Evolutionary conservation across 2,113 vertebrate genomes (phyloP).

Genomic region (Donacobius atricapilla): DNA sequence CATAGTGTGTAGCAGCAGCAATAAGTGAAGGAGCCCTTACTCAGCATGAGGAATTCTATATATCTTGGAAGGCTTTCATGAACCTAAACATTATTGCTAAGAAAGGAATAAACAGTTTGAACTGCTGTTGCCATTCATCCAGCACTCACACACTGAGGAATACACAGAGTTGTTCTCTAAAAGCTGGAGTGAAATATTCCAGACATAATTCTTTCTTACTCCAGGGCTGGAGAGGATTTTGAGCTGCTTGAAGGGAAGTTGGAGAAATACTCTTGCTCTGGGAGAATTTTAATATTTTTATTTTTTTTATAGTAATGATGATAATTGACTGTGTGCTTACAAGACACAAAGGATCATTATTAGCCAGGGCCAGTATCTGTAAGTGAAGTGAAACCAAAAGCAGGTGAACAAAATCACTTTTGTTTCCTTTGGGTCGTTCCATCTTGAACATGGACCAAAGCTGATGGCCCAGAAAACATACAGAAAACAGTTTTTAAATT

Average conservation of each 20-base stretch:
- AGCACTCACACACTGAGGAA: slow-evolving; percentile 9
- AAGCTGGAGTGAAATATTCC: slow-evolving; percentile 49
- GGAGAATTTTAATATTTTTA: neutral
- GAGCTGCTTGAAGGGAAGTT: slow-evolving; percentile 20
- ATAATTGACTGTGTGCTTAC: neutral
- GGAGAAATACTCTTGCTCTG: neutral
- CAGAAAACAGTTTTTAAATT: fast-evolving
- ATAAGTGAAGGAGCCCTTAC: slow-evolving; percentile 72
- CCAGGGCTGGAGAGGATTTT: neutral
- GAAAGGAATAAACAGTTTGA: slow-evolving; percentile 75
- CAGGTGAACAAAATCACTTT: neutral
- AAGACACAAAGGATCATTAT: neutral
- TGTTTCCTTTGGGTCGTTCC: neutral
- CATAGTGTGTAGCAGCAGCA: slow-evolving; percentile 66
- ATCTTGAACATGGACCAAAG: neutral
- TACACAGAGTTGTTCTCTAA: slow-evolving; percentile 56
- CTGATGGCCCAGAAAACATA: neutral
- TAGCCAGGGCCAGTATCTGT: neutral
- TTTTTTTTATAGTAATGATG: neutral
- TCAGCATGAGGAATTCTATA: slow-evolving; percentile 78
- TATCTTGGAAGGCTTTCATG: slow-evolving; percentile 77
- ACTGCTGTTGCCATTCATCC: slow-evolving; percentile 61
- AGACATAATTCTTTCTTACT: slow-evolving; percentile 54
- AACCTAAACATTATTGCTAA: slow-evolving; percentile 81
- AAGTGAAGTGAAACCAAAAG: neutral